phyloP scores from a whole-genome alignment of 2,888 invertebrate genomes.

The Macaria notata region DNA sequence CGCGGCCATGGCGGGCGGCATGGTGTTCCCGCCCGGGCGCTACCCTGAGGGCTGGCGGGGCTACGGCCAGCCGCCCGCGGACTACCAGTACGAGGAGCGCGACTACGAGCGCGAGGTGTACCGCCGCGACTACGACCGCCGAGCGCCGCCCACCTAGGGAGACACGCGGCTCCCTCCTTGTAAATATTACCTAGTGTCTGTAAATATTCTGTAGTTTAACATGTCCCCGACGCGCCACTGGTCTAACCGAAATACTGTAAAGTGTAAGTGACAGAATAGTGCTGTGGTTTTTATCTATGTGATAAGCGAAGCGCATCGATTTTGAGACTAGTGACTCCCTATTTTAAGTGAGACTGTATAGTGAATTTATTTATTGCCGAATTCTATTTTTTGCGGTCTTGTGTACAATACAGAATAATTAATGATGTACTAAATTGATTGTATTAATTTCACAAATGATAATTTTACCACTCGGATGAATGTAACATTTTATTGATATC shows the following conservation, averaged over 20 bases:
- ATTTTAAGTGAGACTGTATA: constrained; percentile 75
- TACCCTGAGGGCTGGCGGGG: constrained; percentile 79
- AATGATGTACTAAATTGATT: not conserved
- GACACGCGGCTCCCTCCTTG: too few relatives aligned
- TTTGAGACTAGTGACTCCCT: constrained; percentile 62
- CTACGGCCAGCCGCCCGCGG: constrained; percentile 72
- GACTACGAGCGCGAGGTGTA: constrained; percentile 82
- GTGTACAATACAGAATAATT: constrained; percentile 66
- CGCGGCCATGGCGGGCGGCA: constrained; percentile 71
- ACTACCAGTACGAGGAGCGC: constrained; percentile 79
- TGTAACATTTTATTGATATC: constrained; percentile 53
- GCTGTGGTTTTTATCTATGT: constrained; percentile 80
- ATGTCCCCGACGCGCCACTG: constrained; percentile 60
- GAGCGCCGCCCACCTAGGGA: constrained; percentile 83
- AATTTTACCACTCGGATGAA: constrained; percentile 44
- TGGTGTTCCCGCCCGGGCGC: constrained; percentile 75
- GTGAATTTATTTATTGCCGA: constrained; percentile 78
- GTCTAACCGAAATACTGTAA: constrained; percentile 62
- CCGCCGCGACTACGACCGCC: constrained; percentile 84
- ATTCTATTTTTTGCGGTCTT: constrained; percentile 63
- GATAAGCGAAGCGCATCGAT: constrained; percentile 74
- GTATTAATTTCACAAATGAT: constrained; percentile 59
- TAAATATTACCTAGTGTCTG: constrained; percentile 64
- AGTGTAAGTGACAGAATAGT: constrained; percentile 79
- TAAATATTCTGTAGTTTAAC: constrained; percentile 61